These are phyloP conservation scores for Liodrosophila aerea DNA, from an alignment of 2,888 invertebrate genomes.

Conservation along the genomic window DNA sequence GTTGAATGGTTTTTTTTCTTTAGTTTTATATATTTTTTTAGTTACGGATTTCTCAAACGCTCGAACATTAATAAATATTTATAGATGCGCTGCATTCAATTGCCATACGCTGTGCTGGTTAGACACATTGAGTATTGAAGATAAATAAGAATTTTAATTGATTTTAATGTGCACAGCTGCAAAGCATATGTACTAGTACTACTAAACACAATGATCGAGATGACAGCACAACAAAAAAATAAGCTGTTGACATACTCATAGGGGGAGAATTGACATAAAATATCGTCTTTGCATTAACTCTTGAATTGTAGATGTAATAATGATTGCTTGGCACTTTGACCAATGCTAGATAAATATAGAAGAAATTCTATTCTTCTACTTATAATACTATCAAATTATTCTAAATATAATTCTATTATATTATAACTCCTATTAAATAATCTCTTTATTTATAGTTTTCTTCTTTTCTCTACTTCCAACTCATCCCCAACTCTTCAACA, in stretches of 20 bases:
- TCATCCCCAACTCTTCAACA: too few species aligned
- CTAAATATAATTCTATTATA: too few species aligned
- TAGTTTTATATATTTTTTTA: constrained; percentile 23
- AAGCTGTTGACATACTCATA: constrained; percentile 66
- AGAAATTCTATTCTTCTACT: too few species aligned
- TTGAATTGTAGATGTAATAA: constrained; percentile 36
- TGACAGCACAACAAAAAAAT: constrained; percentile 17
- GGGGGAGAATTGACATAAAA: constrained; percentile 57
- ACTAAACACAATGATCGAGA: constrained; percentile 9
- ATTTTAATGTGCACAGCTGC: constrained; percentile 76
- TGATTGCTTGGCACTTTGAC: constrained; percentile 41
- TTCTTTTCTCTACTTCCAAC: too few species aligned
- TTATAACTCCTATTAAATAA: too few species aligned
- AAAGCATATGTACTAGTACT: constrained; percentile 40
- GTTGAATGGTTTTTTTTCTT: constrained; percentile 9
- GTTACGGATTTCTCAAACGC: constrained; percentile 29
- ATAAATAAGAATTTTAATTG: constrained; percentile 75
- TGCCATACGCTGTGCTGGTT: constrained; percentile 65
- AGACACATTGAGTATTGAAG: constrained; percentile 54
- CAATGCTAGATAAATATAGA: constrained; percentile 24
- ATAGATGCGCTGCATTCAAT: constrained; percentile 54
- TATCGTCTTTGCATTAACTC: constrained; percentile 55
- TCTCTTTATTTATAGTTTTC: too few species aligned
- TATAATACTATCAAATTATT: too few species aligned
- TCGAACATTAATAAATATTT: constrained; percentile 67